Percentiles rank a stretch among this genome's conserved stretches.
These are phyloP conservation scores for Pipra filicauda DNA, from an alignment of 2,113 vertebrate species.

Conservation along the genomic window DNA sequence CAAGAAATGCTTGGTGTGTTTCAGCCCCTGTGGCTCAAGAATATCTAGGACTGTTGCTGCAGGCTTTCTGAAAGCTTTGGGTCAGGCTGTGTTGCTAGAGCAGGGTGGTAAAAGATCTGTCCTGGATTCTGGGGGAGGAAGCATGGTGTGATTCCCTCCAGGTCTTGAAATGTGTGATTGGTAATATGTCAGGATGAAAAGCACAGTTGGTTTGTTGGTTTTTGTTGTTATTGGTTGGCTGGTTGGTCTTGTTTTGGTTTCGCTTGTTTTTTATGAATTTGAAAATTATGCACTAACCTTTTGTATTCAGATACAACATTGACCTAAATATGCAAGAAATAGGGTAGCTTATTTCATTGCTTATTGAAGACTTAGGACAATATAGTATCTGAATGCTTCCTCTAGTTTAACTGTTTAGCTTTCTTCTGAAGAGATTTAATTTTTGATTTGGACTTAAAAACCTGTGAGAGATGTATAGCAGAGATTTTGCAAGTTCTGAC, in stretches of 20 bases:
- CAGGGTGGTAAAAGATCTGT: background rate
- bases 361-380: background rate
- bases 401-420: background rate
- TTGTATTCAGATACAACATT: background rate
- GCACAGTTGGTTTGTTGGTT: fast-evolving
- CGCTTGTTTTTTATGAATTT: background rate
- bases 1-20: background rate
- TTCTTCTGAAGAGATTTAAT: background rate
- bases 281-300: background rate
- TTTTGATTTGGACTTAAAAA: background rate
- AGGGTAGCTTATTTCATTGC: background rate
- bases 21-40: background rate
- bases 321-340: background rate
- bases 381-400: background rate
- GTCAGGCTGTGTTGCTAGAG: background rate
- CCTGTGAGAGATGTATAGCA: background rate
- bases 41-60: background rate
- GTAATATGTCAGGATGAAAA: background rate
- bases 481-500: background rate
- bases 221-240: background rate
- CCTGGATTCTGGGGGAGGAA: background rate
- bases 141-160: background rate
- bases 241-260: background rate
- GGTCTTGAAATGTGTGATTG: background rate
- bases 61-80: background rate